Evolutionary conservation across 2,113 vertebrate species (phyloP), one percentile per base, ranked within the genome.

Genomic region (Xyliphius kryptos): DNA sequence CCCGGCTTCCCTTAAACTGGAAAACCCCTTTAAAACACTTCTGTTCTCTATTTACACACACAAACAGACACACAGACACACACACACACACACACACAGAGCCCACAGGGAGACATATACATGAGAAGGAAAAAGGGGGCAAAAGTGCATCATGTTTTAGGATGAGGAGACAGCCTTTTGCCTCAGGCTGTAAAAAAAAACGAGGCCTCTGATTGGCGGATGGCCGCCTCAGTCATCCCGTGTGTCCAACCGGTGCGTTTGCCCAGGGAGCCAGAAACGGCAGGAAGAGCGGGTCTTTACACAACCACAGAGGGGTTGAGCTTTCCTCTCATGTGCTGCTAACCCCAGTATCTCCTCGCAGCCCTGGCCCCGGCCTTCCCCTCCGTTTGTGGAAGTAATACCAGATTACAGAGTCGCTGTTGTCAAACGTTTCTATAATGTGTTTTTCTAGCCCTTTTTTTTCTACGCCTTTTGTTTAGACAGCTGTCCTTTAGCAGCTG

Each of bases 351-450:
- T 52, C 64, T 52, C 64, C n/a, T 41, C 55, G 41, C 80, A 77
- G 63, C 73, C 26, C 77, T 76, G 76, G 82, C 74, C 77, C 65
- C 63, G 77, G 78, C 75, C 76, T 72, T 32, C 81, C 82, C 71
- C 74, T 81, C 76, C 77, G 77, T 81, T 85, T 83, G 75, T 82
- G 82, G 83, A 88, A 84, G 86, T 83, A 86, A 83, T 82, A 84
- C 83, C 81, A 84, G 81, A 88, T 88, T 86, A 89, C 85, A 87
- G 83, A 86, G 83, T 79, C 77, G 85, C 84, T 86, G 85, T 84
- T 86, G 83, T 87, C 82, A 86, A 86, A 86, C 79, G 79, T 83
- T 86, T 83, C 85, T 81, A 83, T 82, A 86, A 86, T 86, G 77
- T 87, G 83, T 83, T 85, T 83, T 86, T 79, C 77, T 84, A 81